Percentiles rank a stretch among this genome's conserved stretches.
phyloP scores from a whole-genome alignment of 2,888 invertebrate species.

The Stenchaetothrips biformis region DNA sequence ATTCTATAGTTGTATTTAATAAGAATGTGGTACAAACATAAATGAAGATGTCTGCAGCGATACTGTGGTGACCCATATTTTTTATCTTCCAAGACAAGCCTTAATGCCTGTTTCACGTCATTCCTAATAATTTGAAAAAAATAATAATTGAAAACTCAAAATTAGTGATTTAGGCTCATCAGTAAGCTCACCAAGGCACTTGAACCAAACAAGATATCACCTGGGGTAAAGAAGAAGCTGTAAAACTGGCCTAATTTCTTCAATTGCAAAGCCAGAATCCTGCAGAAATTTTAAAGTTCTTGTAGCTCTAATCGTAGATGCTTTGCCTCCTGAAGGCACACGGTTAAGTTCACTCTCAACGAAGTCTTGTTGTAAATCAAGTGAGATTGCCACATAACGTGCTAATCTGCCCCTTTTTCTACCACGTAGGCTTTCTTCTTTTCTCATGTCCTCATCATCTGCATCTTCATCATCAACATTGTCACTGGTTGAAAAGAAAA shows the following conservation, averaged over 20 bases:
- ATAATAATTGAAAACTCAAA: background rate
- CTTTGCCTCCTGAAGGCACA: background rate
- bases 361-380: too few species aligned
- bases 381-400: too few species aligned
- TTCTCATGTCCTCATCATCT: too few species aligned
- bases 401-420: too few species aligned
- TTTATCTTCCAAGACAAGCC: background rate
- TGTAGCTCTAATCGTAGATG: too few species aligned
- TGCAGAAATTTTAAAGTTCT: background rate
- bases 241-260: background rate
- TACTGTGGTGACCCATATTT: background rate
- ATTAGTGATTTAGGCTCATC: too few species aligned
- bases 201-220: background rate
- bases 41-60: background rate
- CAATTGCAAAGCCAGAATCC: background rate
- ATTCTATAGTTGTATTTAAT: background rate
- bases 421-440: too few species aligned
- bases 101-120: background rate
- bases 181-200: too few species aligned
- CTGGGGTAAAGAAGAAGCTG: background rate
- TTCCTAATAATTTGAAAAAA: background rate
- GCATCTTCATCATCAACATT: too few species aligned
- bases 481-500: too few species aligned
- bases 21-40: background rate
- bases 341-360: background rate